Conservation (phyloP, 2,888 invertebrate species). For the Acleris sparsana region DNA sequence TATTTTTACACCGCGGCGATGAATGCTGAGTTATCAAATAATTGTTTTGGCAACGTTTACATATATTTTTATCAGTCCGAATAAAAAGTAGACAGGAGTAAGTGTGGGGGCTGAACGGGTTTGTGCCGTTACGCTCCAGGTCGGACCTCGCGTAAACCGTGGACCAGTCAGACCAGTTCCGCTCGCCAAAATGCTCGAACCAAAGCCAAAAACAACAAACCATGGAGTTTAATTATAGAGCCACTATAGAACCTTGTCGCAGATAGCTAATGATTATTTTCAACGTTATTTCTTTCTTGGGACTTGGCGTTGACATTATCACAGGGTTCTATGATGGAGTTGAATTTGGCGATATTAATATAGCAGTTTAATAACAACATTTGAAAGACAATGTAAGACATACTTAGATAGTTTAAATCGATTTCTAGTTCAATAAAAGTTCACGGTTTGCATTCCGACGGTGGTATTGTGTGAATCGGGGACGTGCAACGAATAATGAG, state of each 20-base stretch:
- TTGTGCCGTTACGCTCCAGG: constrained; percentile 70
- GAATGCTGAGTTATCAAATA: background rate
- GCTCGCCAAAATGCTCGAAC: constrained; percentile 25
- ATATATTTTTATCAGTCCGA: constrained; percentile 46
- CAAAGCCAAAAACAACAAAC: constrained; percentile 10
- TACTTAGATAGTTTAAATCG: constrained; percentile 12
- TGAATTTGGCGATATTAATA: too few relatives aligned
- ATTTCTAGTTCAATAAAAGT: constrained; percentile 52
- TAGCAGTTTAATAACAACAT: background rate
- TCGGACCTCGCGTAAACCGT: constrained; percentile 69
- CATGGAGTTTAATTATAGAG: background rate
- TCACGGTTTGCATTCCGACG: constrained; percentile 70
- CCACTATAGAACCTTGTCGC: too few relatives aligned
- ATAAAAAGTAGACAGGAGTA: constrained; percentile 46
- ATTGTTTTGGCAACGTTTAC: constrained; percentile 43
- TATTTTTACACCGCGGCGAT: background rate
- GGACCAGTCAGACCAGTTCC: constrained; percentile 34
- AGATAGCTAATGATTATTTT: too few relatives aligned
- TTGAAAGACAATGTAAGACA: background rate
- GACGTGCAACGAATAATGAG: constrained; percentile 74
- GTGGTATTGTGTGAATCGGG: constrained; percentile 78
- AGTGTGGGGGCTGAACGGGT: constrained; percentile 67
- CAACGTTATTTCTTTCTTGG: too few relatives aligned
- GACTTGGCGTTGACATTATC: too few relatives aligned
- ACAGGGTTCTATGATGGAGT: too few relatives aligned